Conservation (phyloP, 2,113 vertebrate genomes). For the Pteropus alecto region DNA sequence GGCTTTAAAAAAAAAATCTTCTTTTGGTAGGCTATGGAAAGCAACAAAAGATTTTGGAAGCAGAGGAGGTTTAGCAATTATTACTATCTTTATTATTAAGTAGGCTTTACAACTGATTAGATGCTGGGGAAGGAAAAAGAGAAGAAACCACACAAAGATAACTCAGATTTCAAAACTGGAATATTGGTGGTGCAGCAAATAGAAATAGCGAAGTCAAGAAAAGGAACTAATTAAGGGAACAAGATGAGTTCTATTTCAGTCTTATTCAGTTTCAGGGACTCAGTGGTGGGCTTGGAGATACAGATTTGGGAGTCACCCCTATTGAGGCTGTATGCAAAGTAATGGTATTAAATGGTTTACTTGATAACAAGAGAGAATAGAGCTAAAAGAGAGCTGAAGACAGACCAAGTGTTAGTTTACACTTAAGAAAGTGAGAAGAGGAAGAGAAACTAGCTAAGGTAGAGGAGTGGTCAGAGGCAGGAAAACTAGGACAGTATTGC, state of each 20-base stretch:
- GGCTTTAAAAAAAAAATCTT: neutral
- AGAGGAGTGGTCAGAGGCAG: neutral
- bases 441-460: neutral
- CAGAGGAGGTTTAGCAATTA: neutral
- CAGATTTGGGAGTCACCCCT: slow-evolving; percentile 13
- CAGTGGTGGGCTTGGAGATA: neutral
- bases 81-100: neutral
- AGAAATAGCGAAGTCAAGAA: neutral
- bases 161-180: slow-evolving; percentile 17
- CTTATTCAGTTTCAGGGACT: neutral
- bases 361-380: neutral
- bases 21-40: neutral
- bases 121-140: neutral
- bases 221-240: neutral
- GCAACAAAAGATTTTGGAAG: neutral
- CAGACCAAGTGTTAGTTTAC: neutral
- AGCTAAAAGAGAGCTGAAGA: neutral
- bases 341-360: neutral
- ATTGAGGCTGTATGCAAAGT: neutral
- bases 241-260: slow-evolving; percentile 10
- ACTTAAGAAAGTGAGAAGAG: neutral
- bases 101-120: slow-evolving; percentile 9
- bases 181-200: neutral
- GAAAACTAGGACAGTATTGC: neutral
- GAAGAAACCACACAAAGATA: neutral